phyloP scores from a whole-genome alignment of 2,888 invertebrate genomes.

The Drosophila neutralis region DNA sequence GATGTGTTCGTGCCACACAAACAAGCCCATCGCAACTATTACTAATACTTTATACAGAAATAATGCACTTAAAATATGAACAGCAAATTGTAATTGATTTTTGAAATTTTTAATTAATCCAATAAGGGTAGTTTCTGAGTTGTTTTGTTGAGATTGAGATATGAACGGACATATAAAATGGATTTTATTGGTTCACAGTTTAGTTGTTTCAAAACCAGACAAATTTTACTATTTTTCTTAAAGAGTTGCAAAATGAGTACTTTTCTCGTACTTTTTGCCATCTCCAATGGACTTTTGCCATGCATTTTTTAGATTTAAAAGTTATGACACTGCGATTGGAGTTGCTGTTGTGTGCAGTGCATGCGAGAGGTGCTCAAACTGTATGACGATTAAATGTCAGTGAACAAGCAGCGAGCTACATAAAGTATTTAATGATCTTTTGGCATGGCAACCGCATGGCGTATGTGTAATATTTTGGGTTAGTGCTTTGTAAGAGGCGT shows the following conservation, averaged over 20 bases:
- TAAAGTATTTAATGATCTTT: constrained; percentile 37
- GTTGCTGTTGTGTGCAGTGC: constrained; percentile 12
- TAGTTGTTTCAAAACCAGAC: neutral
- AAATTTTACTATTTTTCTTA: neutral
- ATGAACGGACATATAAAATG: neutral
- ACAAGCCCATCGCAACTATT: constrained; percentile 1
- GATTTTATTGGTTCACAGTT: neutral
- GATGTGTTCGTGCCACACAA: constrained; percentile 33
- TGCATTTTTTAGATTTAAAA: constrained; percentile 28
- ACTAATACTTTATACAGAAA: neutral
- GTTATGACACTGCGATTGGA: constrained; percentile 44
- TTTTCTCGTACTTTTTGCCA: neutral
- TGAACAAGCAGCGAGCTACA: constrained; percentile 13
- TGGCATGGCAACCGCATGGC: constrained; percentile 31
- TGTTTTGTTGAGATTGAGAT: neutral
- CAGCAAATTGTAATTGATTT: too few relatives aligned
- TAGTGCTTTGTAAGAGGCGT: constrained; percentile 41
- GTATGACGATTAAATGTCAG: constrained; percentile 40
- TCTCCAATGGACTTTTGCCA: constrained; percentile 12
- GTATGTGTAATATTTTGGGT: constrained; percentile 61
- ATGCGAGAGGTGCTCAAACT: constrained; percentile 12
- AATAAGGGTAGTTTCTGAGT: neutral
- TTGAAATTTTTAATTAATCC: neutral
- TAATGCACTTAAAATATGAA: neutral
- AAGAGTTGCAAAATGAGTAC: neutral